Evolutionary conservation across 2,888 invertebrate genomes (phyloP).

Genomic region (Eupithecia pulchellata): DNA sequence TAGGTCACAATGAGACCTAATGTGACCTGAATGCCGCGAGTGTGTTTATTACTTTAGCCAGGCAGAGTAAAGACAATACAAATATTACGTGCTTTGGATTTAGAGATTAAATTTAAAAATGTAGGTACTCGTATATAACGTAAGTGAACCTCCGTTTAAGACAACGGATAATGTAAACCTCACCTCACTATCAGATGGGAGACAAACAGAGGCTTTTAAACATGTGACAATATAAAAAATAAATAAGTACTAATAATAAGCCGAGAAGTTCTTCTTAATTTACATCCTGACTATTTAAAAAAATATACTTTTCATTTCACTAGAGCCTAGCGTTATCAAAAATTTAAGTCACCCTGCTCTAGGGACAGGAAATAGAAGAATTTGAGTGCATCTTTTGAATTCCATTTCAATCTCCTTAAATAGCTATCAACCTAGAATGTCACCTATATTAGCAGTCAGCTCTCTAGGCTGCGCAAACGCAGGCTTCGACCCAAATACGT

Average conservation of each 20-base stretch:
- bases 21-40: slow-evolving; percentile 26
- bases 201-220: not conserved
- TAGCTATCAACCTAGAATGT: slow-evolving; percentile 12
- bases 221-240: not conserved
- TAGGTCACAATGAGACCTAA: slow-evolving; percentile 23
- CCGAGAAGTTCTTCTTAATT: not conserved
- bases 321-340: no score
- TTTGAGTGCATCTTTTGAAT: not conserved
- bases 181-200: not conserved
- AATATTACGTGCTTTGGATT: not conserved
- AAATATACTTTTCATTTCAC: no score
- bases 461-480: slow-evolving; percentile 26
- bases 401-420: not conserved
- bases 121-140: not conserved
- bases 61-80: not conserved
- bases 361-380: not conserved
- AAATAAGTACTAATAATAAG: not conserved
- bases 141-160: no score
- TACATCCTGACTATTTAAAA: no score
- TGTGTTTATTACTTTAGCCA: slow-evolving; percentile 5
- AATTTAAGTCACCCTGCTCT: no score
- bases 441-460: slow-evolving; percentile 12
- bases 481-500: slow-evolving; percentile 34
- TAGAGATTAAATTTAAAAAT: not conserved
- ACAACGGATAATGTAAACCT: not conserved